Conservation (phyloP, 2,113 vertebrate genomes). For the Chroicocephalus ridibundus region DNA sequence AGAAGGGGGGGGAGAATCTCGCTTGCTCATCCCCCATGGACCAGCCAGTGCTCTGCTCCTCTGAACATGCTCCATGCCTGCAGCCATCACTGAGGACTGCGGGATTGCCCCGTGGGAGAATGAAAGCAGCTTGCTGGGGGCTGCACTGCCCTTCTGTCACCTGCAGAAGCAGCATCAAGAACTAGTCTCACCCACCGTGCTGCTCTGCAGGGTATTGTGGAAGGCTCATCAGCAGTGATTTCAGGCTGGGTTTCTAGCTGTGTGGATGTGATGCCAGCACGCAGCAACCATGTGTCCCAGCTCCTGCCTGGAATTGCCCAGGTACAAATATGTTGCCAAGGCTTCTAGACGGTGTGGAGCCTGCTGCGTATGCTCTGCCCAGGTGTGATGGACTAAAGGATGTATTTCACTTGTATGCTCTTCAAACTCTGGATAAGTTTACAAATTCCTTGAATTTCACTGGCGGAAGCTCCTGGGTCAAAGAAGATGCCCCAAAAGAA, state of each 20-base stretch:
- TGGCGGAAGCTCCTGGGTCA: background rate
- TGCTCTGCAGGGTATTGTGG: background rate
- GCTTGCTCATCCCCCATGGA: background rate
- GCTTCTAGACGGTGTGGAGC: background rate
- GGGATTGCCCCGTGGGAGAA: background rate
- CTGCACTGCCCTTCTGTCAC: background rate
- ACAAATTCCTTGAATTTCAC: background rate
- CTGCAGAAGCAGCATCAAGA: background rate
- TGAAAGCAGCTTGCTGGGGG: background rate
- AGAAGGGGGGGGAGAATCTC: too few relatives aligned
- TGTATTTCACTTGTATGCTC: background rate
- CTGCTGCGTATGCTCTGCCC: background rate
- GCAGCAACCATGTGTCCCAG: background rate
- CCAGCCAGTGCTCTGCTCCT: background rate
- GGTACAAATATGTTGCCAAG: background rate
- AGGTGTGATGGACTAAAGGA: background rate
- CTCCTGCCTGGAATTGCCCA: background rate
- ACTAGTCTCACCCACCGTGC: background rate
- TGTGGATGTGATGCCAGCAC: background rate
- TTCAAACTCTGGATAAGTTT: background rate
- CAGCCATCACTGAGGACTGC: background rate
- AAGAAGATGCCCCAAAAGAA: background rate
- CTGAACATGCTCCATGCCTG: background rate
- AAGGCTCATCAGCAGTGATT: background rate
- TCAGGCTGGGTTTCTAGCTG: background rate